These are phyloP conservation scores for Takifugu ocellatus DNA, from an alignment of 2,797 vertebrate genomes.

Conservation along the genomic window DNA sequence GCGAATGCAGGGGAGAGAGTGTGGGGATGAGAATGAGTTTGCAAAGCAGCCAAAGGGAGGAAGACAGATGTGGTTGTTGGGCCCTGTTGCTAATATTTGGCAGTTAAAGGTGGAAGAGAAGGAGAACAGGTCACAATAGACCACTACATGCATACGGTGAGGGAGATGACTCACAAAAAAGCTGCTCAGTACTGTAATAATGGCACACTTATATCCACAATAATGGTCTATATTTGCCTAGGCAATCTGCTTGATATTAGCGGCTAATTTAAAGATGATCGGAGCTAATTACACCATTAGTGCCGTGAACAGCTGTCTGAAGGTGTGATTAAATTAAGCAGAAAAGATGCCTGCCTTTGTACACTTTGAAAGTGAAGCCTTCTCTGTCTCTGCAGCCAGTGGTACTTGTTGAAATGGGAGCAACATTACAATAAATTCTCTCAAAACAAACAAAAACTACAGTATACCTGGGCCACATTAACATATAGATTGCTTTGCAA, in stretches of 20 bases:
- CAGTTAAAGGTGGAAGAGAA: conserved; percentile 30
- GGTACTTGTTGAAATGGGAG: too few species aligned
- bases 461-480: background rate
- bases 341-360: background rate
- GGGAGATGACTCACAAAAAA: too few species aligned
- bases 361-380: too few species aligned
- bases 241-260: background rate
- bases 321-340: background rate
- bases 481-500: conserved; percentile 11
- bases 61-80: conserved; percentile 29
- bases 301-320: background rate
- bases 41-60: conserved; percentile 29
- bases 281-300: background rate
- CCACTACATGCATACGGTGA: too few species aligned
- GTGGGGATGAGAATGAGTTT: conserved; percentile 48
- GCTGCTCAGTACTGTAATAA: background rate
- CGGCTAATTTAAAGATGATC: background rate
- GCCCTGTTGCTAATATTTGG: conserved; percentile 16
- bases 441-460: background rate
- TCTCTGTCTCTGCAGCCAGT: too few species aligned
- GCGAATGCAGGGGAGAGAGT: conserved; percentile 55
- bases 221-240: background rate
- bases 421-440: background rate
- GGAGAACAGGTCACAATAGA: too few species aligned
- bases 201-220: background rate